Base-by-base conservation (phyloP, 2,797 vertebrate species). In the Knipowitschia caucasica region DNA sequence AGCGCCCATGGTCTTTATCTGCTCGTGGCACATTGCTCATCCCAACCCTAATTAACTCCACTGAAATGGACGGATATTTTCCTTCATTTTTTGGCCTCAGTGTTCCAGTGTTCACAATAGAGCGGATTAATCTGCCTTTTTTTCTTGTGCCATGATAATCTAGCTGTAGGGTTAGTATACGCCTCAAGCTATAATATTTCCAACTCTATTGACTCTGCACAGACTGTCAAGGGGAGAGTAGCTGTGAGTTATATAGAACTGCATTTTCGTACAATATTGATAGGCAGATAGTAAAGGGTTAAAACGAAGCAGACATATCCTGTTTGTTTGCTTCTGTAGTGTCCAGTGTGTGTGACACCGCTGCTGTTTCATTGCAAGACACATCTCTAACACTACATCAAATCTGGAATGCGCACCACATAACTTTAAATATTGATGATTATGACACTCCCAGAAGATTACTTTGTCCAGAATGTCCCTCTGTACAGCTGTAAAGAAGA, bases 11-110 rank as follows among this genome's bases (percentile, higher is more conserved):
- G 55, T 69, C 77, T 84, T 84, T 84, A 87, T 87, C 84, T 50
- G 78, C 27, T 30, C 72, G 71, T 53, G 64, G 67, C 82, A 85
- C 78, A 85, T 87, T 84, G 81, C 78, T 81, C 78, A 75, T 74
- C 68, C 62, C 1, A 78, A 70, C 74, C 60, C 59, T 83, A 85
- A 86, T 88, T 85, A 83, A 76, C 80, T 80, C 68, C 61, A 61
- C 69, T 62, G 73, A 85, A 82, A 83, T 82, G 69, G 60, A 47
- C 68, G 35, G 2, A 2, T 3, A 54, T 46, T 53, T 49, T 51
- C 33, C 12, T 25, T 30, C 59, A 53, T 56, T 69, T n/a, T 80
- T 73, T 61, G 52, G 60, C 49, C 66, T 70, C 38, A 2, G 27
- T 64, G 59, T 67, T 73, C n/a, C 59, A 64, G 24, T 57, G 51